Evolutionary conservation across 23 tunicate genomes (phyloP), one percentile per base, ranked within the genome.

Genomic region (Ascidia mentula): DNA sequence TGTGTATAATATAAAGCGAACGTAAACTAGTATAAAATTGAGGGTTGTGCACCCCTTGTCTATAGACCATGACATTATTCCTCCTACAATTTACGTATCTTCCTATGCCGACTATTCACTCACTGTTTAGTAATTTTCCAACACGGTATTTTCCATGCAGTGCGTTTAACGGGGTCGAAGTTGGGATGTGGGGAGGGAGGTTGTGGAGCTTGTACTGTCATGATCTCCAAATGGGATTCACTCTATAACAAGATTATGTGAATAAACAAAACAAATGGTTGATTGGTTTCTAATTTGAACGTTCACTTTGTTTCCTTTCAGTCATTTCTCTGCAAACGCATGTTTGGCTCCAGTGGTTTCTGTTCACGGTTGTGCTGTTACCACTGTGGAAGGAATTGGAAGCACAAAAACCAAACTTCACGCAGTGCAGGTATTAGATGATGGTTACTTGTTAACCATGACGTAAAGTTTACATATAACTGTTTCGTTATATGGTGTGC

Each of bases 121-220:
- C n/a, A n/a, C n/a, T n/a, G n/a, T n/a, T n/a, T n/a, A n/a, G n/a
- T n/a, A n/a, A n/a, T n/a, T n/a, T n/a, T n/a, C n/a, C n/a, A n/a
- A n/a, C n/a, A n/a, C n/a, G n/a, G n/a, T n/a, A n/a, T n/a, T n/a
- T n/a, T n/a, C n/a, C n/a, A n/a, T n/a, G n/a, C 13, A 92, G 97
- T 92, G 46, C 77, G 89, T 34, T 73, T 92, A 28, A 87, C 92
- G 0, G 97, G 97, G 15, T 82, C 88, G 33, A 94, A 94, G 73
- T 92, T 95, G n/a, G 99, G 96, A 36, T 95, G 99, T 83, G 99
- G 99, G 24, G 99, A 95, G 82, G 99, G 99, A 18, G 99, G 99
- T 1, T 95, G 99, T 71, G 99, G 99, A 69, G 99, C 99, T 53
- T 95, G 99, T 72, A 95, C 99, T 34, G 99, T 95, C 32, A 95